Conservation (phyloP, 2,797 vertebrate species). For the Neopelma chrysocephalum region DNA sequence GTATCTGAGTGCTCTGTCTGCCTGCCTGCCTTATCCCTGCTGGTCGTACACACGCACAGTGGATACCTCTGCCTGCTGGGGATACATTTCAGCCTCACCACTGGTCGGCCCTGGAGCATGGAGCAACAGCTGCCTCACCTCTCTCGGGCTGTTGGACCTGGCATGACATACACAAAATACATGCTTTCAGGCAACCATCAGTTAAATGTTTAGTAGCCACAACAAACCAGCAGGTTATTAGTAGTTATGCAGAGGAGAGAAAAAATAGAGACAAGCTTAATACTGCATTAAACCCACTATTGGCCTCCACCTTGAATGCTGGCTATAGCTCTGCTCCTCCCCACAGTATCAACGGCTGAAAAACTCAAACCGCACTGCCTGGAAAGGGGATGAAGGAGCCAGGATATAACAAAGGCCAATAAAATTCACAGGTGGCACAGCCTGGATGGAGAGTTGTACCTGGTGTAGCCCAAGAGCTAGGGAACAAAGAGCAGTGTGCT, state of each 20-base stretch:
- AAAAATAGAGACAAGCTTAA: background rate
- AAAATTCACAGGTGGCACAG: background rate
- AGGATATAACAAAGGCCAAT: accelerated
- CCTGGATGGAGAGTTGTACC: background rate
- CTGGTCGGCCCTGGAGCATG: accelerated
- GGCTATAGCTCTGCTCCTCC: background rate
- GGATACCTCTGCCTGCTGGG: background rate
- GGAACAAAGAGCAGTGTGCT: background rate
- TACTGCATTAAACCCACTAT: background rate
- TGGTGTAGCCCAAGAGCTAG: background rate
- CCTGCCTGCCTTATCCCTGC: background rate
- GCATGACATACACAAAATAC: accelerated
- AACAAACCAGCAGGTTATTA: background rate
- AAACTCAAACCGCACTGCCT: background rate
- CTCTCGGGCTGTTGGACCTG: background rate
- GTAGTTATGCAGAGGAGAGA: background rate
- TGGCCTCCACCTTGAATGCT: background rate
- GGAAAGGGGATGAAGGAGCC: background rate
- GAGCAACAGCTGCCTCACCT: background rate
- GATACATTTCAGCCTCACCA: background rate
- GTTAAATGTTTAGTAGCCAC: background rate
- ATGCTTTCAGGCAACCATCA: background rate
- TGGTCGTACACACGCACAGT: accelerated
- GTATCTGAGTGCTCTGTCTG: background rate
- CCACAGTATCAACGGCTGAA: accelerated